These are phyloP conservation scores for Ophion costatus DNA, from an alignment of 2,888 invertebrate species.

Conservation along the genomic window DNA sequence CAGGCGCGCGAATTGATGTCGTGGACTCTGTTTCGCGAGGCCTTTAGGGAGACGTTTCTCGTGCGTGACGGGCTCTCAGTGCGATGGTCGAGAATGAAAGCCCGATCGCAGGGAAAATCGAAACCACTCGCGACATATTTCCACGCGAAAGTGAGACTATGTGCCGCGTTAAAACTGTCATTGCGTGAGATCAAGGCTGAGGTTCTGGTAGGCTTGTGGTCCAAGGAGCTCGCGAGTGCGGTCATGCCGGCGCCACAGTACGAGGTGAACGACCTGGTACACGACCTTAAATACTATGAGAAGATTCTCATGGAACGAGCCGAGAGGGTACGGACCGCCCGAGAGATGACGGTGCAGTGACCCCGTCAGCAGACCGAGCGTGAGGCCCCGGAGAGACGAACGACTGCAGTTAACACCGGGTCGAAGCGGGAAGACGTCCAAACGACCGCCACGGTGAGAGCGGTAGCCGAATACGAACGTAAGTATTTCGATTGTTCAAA, in stretches of 20 bases:
- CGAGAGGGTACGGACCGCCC: too few relatives aligned
- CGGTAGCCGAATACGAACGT: neutral
- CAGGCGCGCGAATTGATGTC: neutral
- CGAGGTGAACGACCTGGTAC: neutral
- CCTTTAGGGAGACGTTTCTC: neutral
- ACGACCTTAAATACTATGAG: neutral
- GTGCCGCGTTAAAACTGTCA: neutral
- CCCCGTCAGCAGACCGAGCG: too few relatives aligned
- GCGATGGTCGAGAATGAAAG: neutral
- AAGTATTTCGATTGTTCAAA: constrained; percentile 26
- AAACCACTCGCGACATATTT: constrained; percentile 7
- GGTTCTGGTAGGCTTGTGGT: neutral
- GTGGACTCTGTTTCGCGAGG: constrained; percentile 1
- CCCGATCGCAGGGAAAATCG: neutral
- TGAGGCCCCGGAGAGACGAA: too few relatives aligned
- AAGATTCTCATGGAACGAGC: neutral
- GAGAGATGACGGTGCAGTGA: neutral
- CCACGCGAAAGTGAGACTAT: constrained; percentile 9
- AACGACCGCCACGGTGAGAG: too few relatives aligned
- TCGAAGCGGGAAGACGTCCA: neutral
- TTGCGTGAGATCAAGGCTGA: neutral
- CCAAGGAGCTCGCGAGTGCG: neutral
- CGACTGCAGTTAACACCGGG: neutral
- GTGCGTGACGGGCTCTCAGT: neutral
- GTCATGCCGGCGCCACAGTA: neutral